phyloP scores from a whole-genome alignment of 2,797 vertebrate species.

The Chelonia mydas region DNA sequence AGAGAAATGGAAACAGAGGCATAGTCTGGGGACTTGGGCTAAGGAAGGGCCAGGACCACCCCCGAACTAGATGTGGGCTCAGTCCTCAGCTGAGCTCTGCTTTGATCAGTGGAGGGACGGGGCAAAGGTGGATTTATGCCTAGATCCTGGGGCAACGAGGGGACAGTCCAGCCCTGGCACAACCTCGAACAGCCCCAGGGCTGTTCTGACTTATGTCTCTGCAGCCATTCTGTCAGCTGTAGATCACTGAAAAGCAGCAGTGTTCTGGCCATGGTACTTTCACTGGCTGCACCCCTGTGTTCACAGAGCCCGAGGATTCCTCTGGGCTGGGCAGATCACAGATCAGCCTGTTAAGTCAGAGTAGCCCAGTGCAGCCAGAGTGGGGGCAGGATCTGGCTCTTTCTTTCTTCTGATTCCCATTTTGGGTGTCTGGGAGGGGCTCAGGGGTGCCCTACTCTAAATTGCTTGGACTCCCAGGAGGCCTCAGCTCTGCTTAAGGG shows the following conservation, averaged over 20 bases:
- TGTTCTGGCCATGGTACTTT: too few relatives aligned
- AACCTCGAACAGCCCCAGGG: background rate
- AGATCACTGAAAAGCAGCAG: background rate
- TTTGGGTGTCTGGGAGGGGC: background rate
- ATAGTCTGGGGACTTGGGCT: background rate
- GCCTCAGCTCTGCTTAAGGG: background rate
- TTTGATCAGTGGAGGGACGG: background rate
- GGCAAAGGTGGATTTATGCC: background rate
- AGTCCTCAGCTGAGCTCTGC: background rate
- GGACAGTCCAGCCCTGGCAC: background rate
- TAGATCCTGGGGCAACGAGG: background rate
- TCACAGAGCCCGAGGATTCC: background rate
- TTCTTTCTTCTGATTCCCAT: background rate
- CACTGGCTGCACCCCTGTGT: background rate
- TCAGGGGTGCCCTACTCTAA: background rate
- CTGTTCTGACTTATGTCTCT: background rate
- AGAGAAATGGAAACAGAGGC: background rate
- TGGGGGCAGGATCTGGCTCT: background rate
- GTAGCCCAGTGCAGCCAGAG: background rate
- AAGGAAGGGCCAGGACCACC: background rate
- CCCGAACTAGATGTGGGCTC: background rate
- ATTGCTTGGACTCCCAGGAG: background rate
- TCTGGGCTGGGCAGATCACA: background rate
- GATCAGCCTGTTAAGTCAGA: background rate
- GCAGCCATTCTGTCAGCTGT: background rate